These are phyloP conservation scores for Phortica magna DNA, from an alignment of 2,888 invertebrate species.

Conservation along the genomic window DNA sequence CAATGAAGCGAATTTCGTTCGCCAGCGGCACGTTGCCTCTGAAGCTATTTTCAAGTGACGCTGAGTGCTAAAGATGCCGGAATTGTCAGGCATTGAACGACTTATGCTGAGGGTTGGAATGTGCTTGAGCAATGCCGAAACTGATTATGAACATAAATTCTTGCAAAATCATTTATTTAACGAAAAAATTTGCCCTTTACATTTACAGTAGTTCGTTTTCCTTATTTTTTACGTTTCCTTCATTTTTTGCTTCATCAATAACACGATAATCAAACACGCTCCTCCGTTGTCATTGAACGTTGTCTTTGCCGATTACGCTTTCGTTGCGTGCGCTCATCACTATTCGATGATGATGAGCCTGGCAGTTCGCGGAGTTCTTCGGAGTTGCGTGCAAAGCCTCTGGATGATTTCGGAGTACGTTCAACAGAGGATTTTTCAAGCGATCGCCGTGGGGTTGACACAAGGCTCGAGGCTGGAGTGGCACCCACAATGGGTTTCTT, in stretches of 20 bases:
- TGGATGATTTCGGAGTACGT: slow-evolving; percentile 56
- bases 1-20: slow-evolving; percentile 23
- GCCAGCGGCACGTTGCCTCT: slow-evolving; percentile 1
- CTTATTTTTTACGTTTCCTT: neutral
- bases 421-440: slow-evolving; percentile 60
- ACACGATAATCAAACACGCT: slow-evolving; percentile 38
- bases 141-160: slow-evolving; percentile 26
- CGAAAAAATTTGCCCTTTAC: neutral
- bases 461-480: slow-evolving; percentile 60
- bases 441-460: slow-evolving; percentile 60
- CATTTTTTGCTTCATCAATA: slow-evolving; percentile 17
- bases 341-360: slow-evolving; percentile 4
- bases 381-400: slow-evolving; percentile 52
- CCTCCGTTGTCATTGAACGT: slow-evolving; percentile 28
- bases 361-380: slow-evolving; percentile 64
- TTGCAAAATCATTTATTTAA: slow-evolving; percentile 20
- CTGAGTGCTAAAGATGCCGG: neutral
- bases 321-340: slow-evolving; percentile 7
- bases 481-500: slow-evolving; percentile 63
- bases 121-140: slow-evolving; percentile 13
- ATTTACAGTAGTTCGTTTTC: neutral
- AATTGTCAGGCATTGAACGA: neutral
- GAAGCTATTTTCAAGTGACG: slow-evolving; percentile 12
- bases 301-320: neutral
- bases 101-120: neutral